phyloP scores from a whole-genome alignment of 2,113 vertebrate species.

The Narcine bancroftii region DNA sequence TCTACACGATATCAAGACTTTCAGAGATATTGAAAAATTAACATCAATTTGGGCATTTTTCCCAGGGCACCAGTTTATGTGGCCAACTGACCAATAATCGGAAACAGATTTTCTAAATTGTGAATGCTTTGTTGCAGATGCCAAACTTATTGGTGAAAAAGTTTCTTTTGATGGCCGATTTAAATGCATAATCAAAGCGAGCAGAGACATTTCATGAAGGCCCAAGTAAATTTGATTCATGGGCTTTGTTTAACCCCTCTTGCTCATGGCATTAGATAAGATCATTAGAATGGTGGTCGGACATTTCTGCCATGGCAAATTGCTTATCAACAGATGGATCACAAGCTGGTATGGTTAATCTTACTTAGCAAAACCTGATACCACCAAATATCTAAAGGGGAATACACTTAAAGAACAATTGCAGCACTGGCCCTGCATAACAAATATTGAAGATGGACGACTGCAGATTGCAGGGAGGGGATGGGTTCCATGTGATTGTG shows the following conservation, averaged over 20 bases:
- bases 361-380: background rate
- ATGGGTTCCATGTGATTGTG: background rate
- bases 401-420: background rate
- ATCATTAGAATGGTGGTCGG: background rate
- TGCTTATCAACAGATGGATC: background rate
- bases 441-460: background rate
- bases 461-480: background rate
- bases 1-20: background rate
- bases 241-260: background rate
- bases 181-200: background rate
- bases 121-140: background rate
- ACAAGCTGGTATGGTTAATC: background rate
- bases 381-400: background rate
- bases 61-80: background rate
- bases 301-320: background rate
- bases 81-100: background rate
- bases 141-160: background rate
- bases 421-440: background rate
- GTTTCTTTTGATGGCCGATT: background rate
- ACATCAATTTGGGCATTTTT: background rate
- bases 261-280: background rate
- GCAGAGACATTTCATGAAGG: background rate
- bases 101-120: constrained; percentile 16
- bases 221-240: background rate
- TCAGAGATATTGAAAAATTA: background rate